Evolutionary conservation across 2,888 invertebrate genomes (phyloP).

Genomic region (Caprella mutica): DNA sequence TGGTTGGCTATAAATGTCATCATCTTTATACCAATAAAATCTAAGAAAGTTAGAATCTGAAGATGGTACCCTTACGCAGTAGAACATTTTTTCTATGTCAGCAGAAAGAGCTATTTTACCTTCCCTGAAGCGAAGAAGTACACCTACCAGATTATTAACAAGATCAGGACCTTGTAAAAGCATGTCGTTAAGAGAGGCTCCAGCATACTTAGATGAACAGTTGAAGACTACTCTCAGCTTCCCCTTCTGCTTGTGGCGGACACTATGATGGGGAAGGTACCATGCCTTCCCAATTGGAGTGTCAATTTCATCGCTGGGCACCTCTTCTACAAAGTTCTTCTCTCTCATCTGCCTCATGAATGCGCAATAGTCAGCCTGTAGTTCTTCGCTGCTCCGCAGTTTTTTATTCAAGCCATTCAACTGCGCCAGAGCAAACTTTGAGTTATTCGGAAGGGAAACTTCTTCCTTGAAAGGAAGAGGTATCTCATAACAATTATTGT

Average conservation of each 20-base stretch:
- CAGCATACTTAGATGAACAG: conserved; percentile 4
- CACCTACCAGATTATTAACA: not conserved
- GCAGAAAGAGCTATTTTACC: not conserved
- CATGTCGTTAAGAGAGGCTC: not conserved
- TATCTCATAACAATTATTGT: too few species aligned
- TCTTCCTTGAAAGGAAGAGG: too few species aligned
- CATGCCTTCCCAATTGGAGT: not conserved
- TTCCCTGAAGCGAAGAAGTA: conserved; percentile 10
- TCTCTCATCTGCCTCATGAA: not conserved
- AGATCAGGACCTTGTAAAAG: not conserved
- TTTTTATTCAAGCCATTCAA: too few species aligned
- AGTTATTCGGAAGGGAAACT: too few species aligned
- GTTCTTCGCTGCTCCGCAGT: not conserved
- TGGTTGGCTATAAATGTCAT: too few species aligned
- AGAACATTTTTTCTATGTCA: conserved; percentile 11
- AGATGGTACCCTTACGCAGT: conserved; percentile 6
- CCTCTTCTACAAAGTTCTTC: not conserved
- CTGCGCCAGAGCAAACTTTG: too few species aligned
- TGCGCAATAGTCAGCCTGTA: not conserved
- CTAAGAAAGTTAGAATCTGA: conserved; percentile 1
- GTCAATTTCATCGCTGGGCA: not conserved
- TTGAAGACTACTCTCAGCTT: conserved; percentile 12
- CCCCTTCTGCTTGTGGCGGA: conserved; percentile 8
- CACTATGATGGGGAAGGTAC: conserved; percentile 5
- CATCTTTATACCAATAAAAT: conserved; percentile 2